phyloP scores from a whole-genome alignment of 2,797 vertebrate species.

The Distichodus sexfasciatus region DNA sequence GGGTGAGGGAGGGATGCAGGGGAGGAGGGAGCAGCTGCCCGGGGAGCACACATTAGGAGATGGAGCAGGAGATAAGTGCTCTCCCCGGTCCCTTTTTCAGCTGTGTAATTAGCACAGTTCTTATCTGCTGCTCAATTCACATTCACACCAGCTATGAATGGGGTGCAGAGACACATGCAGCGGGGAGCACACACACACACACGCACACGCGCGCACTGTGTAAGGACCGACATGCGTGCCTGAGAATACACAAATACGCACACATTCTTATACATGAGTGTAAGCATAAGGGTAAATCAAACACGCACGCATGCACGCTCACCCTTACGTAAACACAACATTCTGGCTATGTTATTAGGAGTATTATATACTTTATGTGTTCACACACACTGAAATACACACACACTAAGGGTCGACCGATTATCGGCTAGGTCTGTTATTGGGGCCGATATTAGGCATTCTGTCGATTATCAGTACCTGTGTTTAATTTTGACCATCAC shows the following conservation, averaged over 20 bases:
- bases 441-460: too few species aligned
- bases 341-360: too few species aligned
- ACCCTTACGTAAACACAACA: too few species aligned
- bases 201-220: too few species aligned
- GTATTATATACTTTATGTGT: too few species aligned
- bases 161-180: slow-evolving; percentile 49
- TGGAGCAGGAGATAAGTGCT: slow-evolving; percentile 84
- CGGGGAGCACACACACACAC: slow-evolving; percentile 24
- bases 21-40: slow-evolving; percentile 77
- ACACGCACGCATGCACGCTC: too few species aligned
- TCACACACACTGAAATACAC: neutral
- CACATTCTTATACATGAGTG: neutral
- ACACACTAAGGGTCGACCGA: too few species aligned
- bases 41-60: slow-evolving; percentile 84
- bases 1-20: slow-evolving; percentile 55
- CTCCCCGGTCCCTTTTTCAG: slow-evolving; percentile 83
- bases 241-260: neutral
- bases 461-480: too few species aligned
- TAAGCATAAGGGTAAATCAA: too few species aligned
- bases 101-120: slow-evolving; percentile 85
- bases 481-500: too few species aligned
- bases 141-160: slow-evolving; percentile 75
- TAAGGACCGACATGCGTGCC: neutral
- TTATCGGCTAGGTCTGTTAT: too few species aligned
- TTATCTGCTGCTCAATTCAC: slow-evolving; percentile 83